These are phyloP conservation scores for Trachymyrmex septentrionalis DNA, from an alignment of 1,140 invertebrate genomes.

Conservation along the genomic window DNA sequence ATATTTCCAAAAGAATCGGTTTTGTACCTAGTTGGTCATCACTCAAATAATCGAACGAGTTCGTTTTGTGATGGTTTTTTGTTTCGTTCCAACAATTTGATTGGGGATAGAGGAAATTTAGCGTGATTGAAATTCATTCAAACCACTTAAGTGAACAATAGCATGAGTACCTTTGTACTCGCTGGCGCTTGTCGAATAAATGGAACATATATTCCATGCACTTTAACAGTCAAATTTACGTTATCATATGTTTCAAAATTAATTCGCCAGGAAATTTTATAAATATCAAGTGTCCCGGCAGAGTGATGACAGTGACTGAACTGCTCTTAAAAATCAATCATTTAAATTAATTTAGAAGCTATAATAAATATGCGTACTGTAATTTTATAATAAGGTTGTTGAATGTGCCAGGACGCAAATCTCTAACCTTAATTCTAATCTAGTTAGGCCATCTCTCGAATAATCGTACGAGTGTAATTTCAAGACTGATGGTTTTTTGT, in stretches of 20 bases:
- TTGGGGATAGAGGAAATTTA: constrained; percentile 53
- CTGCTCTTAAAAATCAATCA: constrained; percentile 19
- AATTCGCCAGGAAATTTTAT: constrained; percentile 50
- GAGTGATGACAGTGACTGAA: background rate
- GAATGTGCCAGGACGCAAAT: background rate
- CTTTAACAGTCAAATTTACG: constrained; percentile 47
- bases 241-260: constrained; percentile 40
- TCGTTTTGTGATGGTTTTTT: constrained; percentile 42
- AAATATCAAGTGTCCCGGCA: constrained; percentile 11
- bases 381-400: constrained; percentile 3
- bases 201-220: constrained; percentile 32
- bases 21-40: background rate
- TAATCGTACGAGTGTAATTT: too few relatives aligned
- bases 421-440: too few relatives aligned
- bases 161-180: constrained; percentile 53
- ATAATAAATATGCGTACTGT: background rate
- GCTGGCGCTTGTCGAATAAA: constrained; percentile 39
- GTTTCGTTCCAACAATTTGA: constrained; percentile 46
- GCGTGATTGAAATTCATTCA: constrained; percentile 57
- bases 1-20: constrained; percentile 20
- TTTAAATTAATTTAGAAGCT: constrained; percentile 25
- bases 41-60: constrained; percentile 15
- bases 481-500: too few relatives aligned
- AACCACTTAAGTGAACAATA: constrained; percentile 62
- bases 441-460: too few relatives aligned